Percentiles rank a stretch among this genome's conserved stretches.
These are phyloP conservation scores for Oncopeltus fasciatus DNA, from an alignment of 1,140 invertebrate genomes.

Conservation along the genomic window DNA sequence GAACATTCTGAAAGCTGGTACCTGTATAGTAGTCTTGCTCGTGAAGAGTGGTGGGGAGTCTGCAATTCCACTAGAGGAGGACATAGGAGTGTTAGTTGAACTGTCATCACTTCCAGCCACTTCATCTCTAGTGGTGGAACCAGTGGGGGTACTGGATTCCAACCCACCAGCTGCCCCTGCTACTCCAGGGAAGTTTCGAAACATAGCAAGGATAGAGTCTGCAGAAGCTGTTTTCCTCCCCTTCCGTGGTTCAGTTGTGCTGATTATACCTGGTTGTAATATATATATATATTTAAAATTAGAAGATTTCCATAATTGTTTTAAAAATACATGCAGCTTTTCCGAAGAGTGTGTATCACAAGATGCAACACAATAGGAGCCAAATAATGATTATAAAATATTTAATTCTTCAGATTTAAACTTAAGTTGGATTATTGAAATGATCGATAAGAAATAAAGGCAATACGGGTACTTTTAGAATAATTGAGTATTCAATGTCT, in stretches of 20 bases:
- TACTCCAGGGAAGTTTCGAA: slow-evolving; percentile 43
- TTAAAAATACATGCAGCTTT: no score
- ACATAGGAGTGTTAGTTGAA: slow-evolving; percentile 40
- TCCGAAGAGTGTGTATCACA: no score
- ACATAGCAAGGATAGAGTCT: slow-evolving; percentile 60
- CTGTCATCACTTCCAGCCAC: slow-evolving; percentile 45
- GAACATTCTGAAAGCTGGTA: no score
- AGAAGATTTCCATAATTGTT: no score
- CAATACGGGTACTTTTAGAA: no score
- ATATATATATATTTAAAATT: background rate
- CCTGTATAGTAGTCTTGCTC: slow-evolving; percentile 19
- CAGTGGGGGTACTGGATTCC: slow-evolving; percentile 41
- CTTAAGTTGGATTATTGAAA: no score
- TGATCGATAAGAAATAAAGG: no score
- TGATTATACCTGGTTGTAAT: background rate
- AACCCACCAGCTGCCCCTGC: slow-evolving; percentile 36
- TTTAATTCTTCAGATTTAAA: no score
- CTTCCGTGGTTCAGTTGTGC: background rate
- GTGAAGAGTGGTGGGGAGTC: slow-evolving; percentile 37
- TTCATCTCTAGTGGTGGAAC: slow-evolving; percentile 51
- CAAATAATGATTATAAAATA: no score
- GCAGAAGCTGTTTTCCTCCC: slow-evolving; percentile 44
- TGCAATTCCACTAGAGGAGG: slow-evolving; percentile 35
- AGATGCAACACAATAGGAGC: no score
- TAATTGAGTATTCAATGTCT: no score